Percentiles rank a stretch among this genome's conserved stretches.
Conservation (phyloP, 1,140 invertebrate species). For the Agrilus planipennis region DNA sequence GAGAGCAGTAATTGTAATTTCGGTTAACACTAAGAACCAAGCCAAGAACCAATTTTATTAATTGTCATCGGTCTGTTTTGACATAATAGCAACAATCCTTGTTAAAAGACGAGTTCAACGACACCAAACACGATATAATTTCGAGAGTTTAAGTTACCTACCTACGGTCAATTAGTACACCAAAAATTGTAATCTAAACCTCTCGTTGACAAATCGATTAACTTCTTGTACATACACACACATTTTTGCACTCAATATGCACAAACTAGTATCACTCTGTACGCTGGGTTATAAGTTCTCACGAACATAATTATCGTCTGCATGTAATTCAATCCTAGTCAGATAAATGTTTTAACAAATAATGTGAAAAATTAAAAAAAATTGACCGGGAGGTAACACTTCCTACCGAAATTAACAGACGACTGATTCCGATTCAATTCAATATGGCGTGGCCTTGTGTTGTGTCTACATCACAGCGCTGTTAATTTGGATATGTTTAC, state of each 20-base stretch:
- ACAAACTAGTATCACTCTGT: too few relatives aligned
- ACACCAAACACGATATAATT: slow-evolving; percentile 25
- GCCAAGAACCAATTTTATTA: too few relatives aligned
- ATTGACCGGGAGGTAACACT: slow-evolving; percentile 20
- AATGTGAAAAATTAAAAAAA: slow-evolving; percentile 16
- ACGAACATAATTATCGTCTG: too few relatives aligned
- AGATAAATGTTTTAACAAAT: background rate
- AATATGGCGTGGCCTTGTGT: slow-evolving; percentile 35
- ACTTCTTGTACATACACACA: slow-evolving; percentile 23
- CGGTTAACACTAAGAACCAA: slow-evolving; percentile 3
- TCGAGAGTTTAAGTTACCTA: slow-evolving; percentile 17
- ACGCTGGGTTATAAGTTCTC: too few relatives aligned
- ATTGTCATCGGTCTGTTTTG: too few relatives aligned
- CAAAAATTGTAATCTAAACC: slow-evolving; percentile 34
- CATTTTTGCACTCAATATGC: too few relatives aligned
- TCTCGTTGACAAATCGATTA: slow-evolving; percentile 36
- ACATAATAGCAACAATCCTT: too few relatives aligned
- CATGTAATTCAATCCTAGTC: background rate
- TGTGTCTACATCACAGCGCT: slow-evolving; percentile 26
- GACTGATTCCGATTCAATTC: slow-evolving; percentile 36
- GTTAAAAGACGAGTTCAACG: slow-evolving; percentile 18
- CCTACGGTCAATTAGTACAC: slow-evolving; percentile 31
- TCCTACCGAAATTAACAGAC: slow-evolving; percentile 32
- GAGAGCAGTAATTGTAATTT: too few relatives aligned
- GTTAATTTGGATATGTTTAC: slow-evolving; percentile 16